Conservation (phyloP, 1,140 invertebrate species). For the Samia ricini region DNA sequence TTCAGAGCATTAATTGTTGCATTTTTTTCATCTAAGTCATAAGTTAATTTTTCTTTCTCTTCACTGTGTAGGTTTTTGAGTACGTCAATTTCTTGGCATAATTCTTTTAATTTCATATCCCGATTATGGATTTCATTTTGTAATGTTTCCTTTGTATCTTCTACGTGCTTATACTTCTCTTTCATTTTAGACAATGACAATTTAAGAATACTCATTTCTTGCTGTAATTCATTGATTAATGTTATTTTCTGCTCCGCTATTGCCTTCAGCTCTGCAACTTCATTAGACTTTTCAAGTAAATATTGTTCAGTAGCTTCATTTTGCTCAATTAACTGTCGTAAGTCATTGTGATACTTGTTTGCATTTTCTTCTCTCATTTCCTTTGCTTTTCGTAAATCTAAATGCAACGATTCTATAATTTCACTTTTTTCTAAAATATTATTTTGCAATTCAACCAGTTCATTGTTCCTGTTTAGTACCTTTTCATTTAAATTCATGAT, state of each 20-base stretch:
- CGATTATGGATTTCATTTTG: constrained; percentile 35
- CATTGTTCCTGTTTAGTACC: constrained; percentile 64
- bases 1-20: constrained; percentile 41
- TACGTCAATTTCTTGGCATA: constrained; percentile 43
- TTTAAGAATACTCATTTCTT: constrained; percentile 36
- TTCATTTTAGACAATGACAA: constrained; percentile 27
- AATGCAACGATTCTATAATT: constrained; percentile 51
- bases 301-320: constrained; percentile 32
- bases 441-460: constrained; percentile 65
- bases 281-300: constrained; percentile 32
- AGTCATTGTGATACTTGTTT: constrained; percentile 45
- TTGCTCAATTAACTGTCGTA: constrained; percentile 34
- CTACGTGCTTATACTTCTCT: constrained; percentile 34
- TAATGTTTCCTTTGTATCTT: constrained; percentile 35
- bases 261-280: constrained; percentile 31
- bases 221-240: constrained; percentile 34
- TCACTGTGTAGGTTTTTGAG: constrained; percentile 29
- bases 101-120: constrained; percentile 34
- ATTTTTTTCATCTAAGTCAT: constrained; percentile 43
- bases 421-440: constrained; percentile 59
- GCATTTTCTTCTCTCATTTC: constrained; percentile 39
- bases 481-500: constrained; percentile 69
- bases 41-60: constrained; percentile 37
- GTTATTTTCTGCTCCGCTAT: constrained; percentile 35
- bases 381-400: constrained; percentile 51